Evolutionary conservation across 30 jellyfish, hydroid and myxozoan genomes (phyloP).

Genomic region (Cassiopea andromeda): DNA sequence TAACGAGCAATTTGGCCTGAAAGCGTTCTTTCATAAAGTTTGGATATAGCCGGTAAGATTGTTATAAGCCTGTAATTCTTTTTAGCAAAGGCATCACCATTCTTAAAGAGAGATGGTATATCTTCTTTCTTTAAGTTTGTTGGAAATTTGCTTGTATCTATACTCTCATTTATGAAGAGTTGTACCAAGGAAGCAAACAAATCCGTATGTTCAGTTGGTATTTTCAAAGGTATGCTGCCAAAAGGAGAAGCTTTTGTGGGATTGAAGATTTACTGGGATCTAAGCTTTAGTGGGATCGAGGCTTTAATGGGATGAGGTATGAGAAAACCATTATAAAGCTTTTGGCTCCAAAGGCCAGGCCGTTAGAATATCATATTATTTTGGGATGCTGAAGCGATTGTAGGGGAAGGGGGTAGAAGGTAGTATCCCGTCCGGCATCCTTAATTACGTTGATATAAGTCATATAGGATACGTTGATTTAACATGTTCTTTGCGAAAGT

Average conservation of each 20-base stretch:
- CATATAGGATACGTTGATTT: too few relatives aligned
- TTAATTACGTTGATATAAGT: too few relatives aligned
- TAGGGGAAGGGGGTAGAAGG: too few relatives aligned
- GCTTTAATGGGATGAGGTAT: too few relatives aligned
- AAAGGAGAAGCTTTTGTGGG: neutral
- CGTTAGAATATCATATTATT: too few relatives aligned
- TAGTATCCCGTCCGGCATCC: too few relatives aligned
- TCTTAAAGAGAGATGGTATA: slow-evolving; percentile 11
- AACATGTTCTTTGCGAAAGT: too few relatives aligned
- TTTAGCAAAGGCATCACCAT: slow-evolving; percentile 20
- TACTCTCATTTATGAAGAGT: slow-evolving; percentile 2
- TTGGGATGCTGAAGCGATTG: too few relatives aligned
- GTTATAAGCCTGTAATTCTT: slow-evolving; percentile 9
- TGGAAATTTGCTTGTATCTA: slow-evolving; percentile 9
- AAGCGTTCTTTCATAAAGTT: slow-evolving; percentile 26
- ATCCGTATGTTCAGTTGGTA: slow-evolving; percentile 10
- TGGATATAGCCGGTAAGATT: slow-evolving; percentile 14
- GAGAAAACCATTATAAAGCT: too few relatives aligned
- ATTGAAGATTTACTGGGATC: too few relatives aligned
- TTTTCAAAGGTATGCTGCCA: slow-evolving; percentile 16
- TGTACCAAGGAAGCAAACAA: slow-evolving; percentile 16
- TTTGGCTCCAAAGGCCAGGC: too few relatives aligned
- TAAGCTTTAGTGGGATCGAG: too few relatives aligned
- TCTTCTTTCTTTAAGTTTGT: neutral
- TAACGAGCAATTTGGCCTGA: slow-evolving; percentile 8